Base-by-base conservation (phyloP, 2,113 vertebrate species). In the Sciurus niger region DNA sequence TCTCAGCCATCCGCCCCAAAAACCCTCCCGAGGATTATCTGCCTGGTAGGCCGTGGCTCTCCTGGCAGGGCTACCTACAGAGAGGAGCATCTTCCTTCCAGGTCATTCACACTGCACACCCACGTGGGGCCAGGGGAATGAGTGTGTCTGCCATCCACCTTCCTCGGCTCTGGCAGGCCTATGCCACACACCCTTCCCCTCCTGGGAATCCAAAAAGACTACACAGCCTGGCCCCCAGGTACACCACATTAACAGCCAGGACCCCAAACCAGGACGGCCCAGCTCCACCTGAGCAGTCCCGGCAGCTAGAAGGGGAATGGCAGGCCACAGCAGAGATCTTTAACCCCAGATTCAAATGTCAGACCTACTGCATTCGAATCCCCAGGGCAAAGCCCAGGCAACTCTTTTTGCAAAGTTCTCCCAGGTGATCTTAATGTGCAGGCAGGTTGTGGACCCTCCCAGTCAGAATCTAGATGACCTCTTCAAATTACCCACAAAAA, bases 41-140 rank as follows among this genome's bases (percentile, higher is more conserved):
- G 43, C 68, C 48, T 28, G 10, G 2, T 18, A 37, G 17, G 34
- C 2, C 58, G 10, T 10, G 74, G 32, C 37, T 16, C 5, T 48
- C 48, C 46, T 24, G 2, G 5, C 51, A 9, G 37, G 28, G 53
- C 32, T 48, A 68, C 85, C 63, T 13, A 8, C 24, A 18, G 14
- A 40, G 28, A 40, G 46, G 63, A 48, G 28, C 9, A 2, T 30
- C 43, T 76, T 83, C 25, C 25, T 32, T 60, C 16, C 25, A 4
- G 32, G 34, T 40, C 72, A 7, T 3, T 32, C 12, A 1, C 2
- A 24, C 43, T 6, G 51, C 20, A 3, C 88, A 0, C 34, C 4
- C 1, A 65, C 2, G 60, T 0, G 0, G 20, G 20, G 18, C 63
- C 0, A 8, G 8, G 28, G 20, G 28, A 37, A 10, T 1, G 63